These are phyloP conservation scores for Brachypteracias leptosomus DNA, from an alignment of 2,113 vertebrate genomes.

Conservation along the genomic window DNA sequence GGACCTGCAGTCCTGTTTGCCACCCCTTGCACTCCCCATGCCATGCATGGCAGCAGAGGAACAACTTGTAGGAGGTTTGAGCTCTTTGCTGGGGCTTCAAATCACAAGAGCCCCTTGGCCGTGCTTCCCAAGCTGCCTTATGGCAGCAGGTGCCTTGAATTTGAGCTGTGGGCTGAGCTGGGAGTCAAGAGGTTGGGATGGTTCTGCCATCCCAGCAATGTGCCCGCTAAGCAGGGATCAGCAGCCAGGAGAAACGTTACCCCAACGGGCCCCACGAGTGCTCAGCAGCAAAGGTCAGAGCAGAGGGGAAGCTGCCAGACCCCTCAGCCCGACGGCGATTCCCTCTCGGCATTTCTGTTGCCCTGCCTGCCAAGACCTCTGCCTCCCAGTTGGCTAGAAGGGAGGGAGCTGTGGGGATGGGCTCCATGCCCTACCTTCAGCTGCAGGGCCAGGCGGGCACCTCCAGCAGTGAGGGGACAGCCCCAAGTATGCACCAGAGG, in stretches of 20 bases:
- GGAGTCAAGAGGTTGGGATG: background rate
- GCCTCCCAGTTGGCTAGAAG: background rate
- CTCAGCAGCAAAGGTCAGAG: constrained; percentile 44
- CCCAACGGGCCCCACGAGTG: fast-evolving
- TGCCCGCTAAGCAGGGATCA: constrained; percentile 9
- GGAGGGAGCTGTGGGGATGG: background rate
- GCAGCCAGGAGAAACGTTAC: constrained; percentile 13
- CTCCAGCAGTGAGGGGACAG: background rate
- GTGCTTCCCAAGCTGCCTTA: background rate
- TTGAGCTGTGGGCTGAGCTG: background rate
- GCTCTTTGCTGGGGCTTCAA: background rate
- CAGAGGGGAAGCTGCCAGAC: background rate
- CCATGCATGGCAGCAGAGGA: fast-evolving
- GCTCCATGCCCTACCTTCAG: background rate
- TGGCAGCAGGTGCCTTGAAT: constrained; percentile 31
- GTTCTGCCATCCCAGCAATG: constrained; percentile 39
- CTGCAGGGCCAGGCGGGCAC: background rate
- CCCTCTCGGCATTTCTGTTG: background rate
- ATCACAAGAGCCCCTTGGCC: fast-evolving
- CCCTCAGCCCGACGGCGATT: background rate
- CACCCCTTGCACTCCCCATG: background rate
- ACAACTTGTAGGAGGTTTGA: background rate
- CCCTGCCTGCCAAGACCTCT: background rate
- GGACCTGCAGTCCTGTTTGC: background rate
- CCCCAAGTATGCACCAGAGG: fast-evolving